Base-by-base conservation (phyloP, 1,140 invertebrate species). In the Cotesia vestalis region DNA sequence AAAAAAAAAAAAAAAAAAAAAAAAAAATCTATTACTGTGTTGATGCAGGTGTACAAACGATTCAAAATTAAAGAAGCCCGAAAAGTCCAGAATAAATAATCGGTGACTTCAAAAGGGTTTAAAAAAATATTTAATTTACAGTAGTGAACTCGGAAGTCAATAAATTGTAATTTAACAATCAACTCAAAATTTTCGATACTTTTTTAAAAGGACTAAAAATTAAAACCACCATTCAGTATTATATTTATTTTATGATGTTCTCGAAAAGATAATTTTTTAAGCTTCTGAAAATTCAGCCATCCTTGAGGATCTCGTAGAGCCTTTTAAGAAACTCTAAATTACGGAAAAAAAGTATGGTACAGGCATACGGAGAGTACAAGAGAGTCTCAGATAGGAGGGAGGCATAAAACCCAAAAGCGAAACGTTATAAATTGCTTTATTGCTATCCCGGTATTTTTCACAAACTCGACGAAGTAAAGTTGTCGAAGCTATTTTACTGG, bases 401-500 rank as follows among this genome's bases (percentile, higher is more conserved):
- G 35, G 35, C 51, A 51, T 68, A 59, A 34, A 68, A 59, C 52
- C 35, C 35, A 5, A 11, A 59, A 17, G 55, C 52, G 55, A 68
- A 68, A 59, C 14, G 53, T 68, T 68, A 59, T 74, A 74, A 80
- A 80, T 79, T 74, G 75, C 74, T 81, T 81, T 81, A 81, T 78
- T 80, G 72, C 69, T 46, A 74, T 36, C 71, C 66, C 74, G 11
- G 70, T 59, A 73, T 79, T 80, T 80, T 80, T 81, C 72, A 63
- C 69, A 63, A 69, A 68, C 73, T 74, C 64, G 51, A 76, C 67
- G 67, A 75, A 79, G 76, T 80, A 79, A 80, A 79, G 75, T 75
- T 69, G 79, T 80, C 77, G 79, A 79, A 78, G 73, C 77, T 67
- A 81, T 78, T 81, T 80, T 73, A 75, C 74, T 70, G 51, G 66